Base-by-base conservation (phyloP, 92 coral and sea anemone genomes). In the Porites evermanni region DNA sequence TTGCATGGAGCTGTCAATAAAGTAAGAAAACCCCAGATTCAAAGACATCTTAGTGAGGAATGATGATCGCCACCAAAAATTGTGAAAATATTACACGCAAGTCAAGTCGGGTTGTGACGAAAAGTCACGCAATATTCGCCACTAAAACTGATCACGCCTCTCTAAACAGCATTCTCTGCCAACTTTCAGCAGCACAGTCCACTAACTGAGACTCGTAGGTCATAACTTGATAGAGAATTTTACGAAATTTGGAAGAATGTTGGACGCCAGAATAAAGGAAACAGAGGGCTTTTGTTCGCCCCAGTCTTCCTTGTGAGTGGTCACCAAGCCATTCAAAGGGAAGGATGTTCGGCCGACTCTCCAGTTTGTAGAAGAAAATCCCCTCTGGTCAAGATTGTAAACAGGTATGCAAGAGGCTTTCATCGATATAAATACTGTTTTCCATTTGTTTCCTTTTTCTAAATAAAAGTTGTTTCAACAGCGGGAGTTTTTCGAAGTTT, bases 1-100 rank as follows among this genome's bases (percentile, higher is more conserved):
- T 87, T 94, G 98, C 76, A 89, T 78, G 67, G 94, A 87, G 68
- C 94, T 92, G 64, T 94, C 95, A 77, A 94, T 50, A 70, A 94
- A 94, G 79, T 90, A 94, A 56, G 89, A 91, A 65, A 92, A 90
- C 12, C 94, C 92, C 86, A 87, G 81, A 23, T 90, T 92, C 54
- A 94, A 77, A 23, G 98, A 76, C 88, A 85, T 85, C 6, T 47
- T 61, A 29, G 14, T 29, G 18, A 13, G 76, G 29, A 26, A 16
- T 51, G 76, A 58, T 21, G 60, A 24, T 68, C 53, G 66, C 14
- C 26, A 16, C 52, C 44, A 63, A 64, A 24, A 24, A 23, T 52
- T 18, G 1, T 6, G 23, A 4, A 56, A 76, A 56, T 23, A 18
- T 53, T 51, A 75, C 77, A 38, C 53, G 61, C 51, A 44, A 17